phyloP scores from a whole-genome alignment of 2,888 invertebrate species.

The Drosophila mercatorum region DNA sequence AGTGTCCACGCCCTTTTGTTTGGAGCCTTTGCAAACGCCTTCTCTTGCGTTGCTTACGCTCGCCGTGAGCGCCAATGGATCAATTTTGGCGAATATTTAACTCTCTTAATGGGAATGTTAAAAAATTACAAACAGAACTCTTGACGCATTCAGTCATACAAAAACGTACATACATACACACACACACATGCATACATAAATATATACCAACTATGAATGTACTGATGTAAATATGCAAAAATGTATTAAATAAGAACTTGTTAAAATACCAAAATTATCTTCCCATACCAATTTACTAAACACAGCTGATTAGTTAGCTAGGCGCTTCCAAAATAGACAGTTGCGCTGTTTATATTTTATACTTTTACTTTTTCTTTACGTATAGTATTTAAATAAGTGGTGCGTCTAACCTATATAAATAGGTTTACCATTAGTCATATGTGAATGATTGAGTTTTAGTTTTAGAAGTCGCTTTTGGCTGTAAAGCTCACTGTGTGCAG shows the following conservation, averaged over 20 bases:
- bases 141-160: conserved; percentile 26
- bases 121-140: conserved; percentile 17
- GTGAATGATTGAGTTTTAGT: not conserved
- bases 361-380: no score
- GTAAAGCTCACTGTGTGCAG: not conserved
- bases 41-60: conserved; percentile 75
- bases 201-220: conserved; percentile 16
- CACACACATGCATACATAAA: conserved; percentile 13
- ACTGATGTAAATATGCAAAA: conserved; percentile 12
- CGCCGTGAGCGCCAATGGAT: conserved; percentile 64
- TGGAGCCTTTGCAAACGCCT: conserved; percentile 80
- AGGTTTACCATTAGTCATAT: not conserved
- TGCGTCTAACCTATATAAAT: not conserved
- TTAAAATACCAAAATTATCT: conserved; percentile 20
- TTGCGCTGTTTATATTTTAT: not conserved
- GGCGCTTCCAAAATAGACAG: not conserved
- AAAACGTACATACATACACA: not conserved
- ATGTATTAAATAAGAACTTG: conserved; percentile 19
- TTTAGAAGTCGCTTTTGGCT: not conserved
- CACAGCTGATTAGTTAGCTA: not conserved
- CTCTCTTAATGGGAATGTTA: conserved; percentile 26
- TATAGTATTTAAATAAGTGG: no score
- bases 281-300: not conserved
- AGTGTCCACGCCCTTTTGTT: conserved; percentile 47
- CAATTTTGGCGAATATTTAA: conserved; percentile 73